Conservation (phyloP, 2,113 vertebrate species). For the Antennarius striatus region DNA sequence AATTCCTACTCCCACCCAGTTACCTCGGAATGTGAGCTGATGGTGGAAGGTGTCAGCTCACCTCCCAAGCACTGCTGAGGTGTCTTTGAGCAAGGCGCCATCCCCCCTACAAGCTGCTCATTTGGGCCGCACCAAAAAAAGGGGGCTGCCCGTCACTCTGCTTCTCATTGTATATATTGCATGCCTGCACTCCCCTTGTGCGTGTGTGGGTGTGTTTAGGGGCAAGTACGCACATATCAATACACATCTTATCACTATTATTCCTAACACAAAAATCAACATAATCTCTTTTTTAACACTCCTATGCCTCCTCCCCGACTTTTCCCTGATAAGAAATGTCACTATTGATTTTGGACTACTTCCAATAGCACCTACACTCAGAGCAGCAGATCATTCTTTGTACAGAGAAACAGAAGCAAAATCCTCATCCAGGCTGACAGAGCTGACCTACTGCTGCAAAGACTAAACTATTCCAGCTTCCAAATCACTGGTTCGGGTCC, state of each 20-base stretch:
- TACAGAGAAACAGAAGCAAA: not conserved
- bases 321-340: constrained; percentile 38
- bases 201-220: too few relatives aligned
- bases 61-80: too few relatives aligned
- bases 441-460: constrained; percentile 44
- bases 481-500: not conserved
- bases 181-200: too few relatives aligned
- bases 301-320: constrained; percentile 33
- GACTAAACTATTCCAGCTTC: constrained; percentile 3
- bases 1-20: too few relatives aligned
- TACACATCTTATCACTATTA: constrained; percentile 39
- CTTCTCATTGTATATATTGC: too few relatives aligned
- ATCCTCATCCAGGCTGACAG: constrained; percentile 9
- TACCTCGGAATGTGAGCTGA: too few relatives aligned
- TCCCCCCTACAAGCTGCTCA: too few relatives aligned
- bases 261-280: constrained; percentile 56
- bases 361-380: constrained; percentile 48
- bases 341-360: constrained; percentile 59
- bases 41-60: too few relatives aligned
- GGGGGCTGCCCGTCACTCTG: too few relatives aligned
- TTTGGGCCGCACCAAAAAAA: too few relatives aligned
- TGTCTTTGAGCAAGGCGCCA: too few relatives aligned
- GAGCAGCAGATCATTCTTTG: constrained; percentile 28
- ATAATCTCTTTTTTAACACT: constrained; percentile 29
- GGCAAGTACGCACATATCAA: too few relatives aligned